phyloP scores from a whole-genome alignment of 2,888 invertebrate genomes.

The Coleophora deauratella region DNA sequence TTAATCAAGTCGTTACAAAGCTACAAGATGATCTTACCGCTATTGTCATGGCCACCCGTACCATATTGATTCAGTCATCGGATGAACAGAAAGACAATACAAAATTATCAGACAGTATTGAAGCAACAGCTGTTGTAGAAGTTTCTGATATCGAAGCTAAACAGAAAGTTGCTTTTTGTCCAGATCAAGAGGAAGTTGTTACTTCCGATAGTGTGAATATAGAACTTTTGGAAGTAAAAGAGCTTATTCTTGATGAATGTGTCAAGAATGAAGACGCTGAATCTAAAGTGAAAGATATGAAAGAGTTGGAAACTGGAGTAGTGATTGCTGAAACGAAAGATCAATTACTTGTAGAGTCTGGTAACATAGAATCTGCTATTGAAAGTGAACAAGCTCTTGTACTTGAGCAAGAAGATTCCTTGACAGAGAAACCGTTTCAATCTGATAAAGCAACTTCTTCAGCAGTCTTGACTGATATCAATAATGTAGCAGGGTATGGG shows the following conservation, averaged over 20 bases:
- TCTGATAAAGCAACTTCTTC: too few species aligned
- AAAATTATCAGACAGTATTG: too few species aligned
- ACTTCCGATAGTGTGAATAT: too few species aligned
- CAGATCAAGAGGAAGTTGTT: too few species aligned
- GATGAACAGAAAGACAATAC: too few species aligned
- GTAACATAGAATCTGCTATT: neutral
- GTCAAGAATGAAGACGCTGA: neutral
- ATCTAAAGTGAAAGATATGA: neutral
- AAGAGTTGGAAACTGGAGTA: neutral
- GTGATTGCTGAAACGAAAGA: neutral
- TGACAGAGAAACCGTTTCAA: too few species aligned
- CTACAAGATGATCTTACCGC: conserved; percentile 4
- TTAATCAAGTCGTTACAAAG: neutral
- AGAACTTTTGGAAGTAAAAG: too few species aligned
- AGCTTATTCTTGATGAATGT: too few species aligned
- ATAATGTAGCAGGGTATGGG: neutral
- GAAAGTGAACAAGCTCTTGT: neutral
- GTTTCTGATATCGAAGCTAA: too few species aligned
- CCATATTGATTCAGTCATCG: neutral
- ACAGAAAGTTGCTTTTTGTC: too few species aligned
- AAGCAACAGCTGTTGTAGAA: too few species aligned
- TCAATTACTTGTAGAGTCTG: neutral
- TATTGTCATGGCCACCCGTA: neutral
- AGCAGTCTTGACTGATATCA: neutral
- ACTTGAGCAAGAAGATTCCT: neutral